Evolutionary conservation across 2,888 invertebrate species (phyloP).

Genomic region (Perizoma flavofasciatum): DNA sequence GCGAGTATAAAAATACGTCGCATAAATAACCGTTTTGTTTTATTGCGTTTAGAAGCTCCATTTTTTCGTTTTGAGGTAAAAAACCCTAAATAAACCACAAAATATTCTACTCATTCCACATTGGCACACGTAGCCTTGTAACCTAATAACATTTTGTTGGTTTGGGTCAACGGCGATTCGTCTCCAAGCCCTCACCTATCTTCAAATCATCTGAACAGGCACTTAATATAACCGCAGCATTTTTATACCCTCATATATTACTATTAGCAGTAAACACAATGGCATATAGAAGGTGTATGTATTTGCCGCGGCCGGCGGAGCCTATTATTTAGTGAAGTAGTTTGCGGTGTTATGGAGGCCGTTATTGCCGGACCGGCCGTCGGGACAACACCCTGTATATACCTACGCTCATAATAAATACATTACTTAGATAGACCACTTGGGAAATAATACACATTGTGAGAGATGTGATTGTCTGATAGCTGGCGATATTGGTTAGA

Average conservation of each 20-base stretch:
- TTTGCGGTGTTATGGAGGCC: constrained; percentile 52
- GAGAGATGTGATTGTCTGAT: constrained; percentile 28
- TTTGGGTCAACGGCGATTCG: no score
- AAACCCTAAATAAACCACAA: no score
- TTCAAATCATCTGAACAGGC: constrained; percentile 8
- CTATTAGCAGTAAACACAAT: constrained; percentile 36
- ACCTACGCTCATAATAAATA: constrained; percentile 38
- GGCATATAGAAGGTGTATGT: constrained; percentile 29
- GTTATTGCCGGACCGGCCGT: constrained; percentile 39
- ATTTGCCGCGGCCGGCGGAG: constrained; percentile 32
- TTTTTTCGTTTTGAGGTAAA: no score
- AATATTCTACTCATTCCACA: no score
- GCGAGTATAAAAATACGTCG: no score
- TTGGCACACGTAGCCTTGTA: no score
- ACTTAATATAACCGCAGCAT: constrained; percentile 24
- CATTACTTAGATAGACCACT: constrained; percentile 36
- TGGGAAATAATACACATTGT: constrained; percentile 32
- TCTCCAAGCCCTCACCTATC: no score
- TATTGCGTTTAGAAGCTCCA: no score
- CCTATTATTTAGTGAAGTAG: constrained; percentile 58
- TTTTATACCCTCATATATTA: constrained; percentile 34
- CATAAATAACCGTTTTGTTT: no score
- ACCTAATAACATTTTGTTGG: no score
- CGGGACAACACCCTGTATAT: constrained; percentile 31
- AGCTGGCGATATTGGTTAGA: constrained; percentile 19